Conservation (phyloP, 2,113 vertebrate species). For the Tylochromis polylepis region DNA sequence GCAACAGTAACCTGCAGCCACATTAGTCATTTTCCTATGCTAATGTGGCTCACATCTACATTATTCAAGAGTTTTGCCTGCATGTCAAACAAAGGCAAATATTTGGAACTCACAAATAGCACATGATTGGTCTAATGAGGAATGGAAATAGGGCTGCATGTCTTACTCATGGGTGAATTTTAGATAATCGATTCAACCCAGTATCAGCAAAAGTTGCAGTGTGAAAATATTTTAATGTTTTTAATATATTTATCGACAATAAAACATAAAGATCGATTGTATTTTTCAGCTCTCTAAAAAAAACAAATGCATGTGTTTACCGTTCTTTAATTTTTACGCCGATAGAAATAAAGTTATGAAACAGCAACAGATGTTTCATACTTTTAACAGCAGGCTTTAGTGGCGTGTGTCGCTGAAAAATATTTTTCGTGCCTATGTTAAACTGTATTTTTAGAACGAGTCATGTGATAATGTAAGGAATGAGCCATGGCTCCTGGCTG, state of each 20-base stretch:
- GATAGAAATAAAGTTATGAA: not conserved
- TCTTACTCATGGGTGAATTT: not conserved
- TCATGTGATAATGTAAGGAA: not conserved
- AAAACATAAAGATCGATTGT: not conserved
- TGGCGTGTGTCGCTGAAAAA: not conserved
- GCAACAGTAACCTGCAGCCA: slow-evolving; percentile 21
- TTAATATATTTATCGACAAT: not conserved
- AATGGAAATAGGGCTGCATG: not conserved
- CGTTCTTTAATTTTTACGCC: not conserved
- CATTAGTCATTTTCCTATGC: slow-evolving; percentile 20
- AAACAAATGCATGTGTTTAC: not conserved
- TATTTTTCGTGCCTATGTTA: not conserved
- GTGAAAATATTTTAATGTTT: not conserved
- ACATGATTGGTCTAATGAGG: not conserved
- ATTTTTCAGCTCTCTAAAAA: not conserved
- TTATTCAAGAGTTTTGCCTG: slow-evolving; percentile 23
- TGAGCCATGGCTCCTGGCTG: not conserved
- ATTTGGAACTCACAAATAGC: slow-evolving; percentile 24
- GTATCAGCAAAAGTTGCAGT: not conserved
- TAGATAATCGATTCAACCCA: not conserved
- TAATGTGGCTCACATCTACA: slow-evolving; percentile 23
- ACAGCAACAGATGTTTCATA: not conserved
- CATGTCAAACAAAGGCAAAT: slow-evolving; percentile 45
- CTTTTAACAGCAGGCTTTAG: not conserved
- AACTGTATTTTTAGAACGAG: not conserved